Evolutionary conservation across 2,888 invertebrate species (phyloP).

Genomic region (Homarus gammarus): DNA sequence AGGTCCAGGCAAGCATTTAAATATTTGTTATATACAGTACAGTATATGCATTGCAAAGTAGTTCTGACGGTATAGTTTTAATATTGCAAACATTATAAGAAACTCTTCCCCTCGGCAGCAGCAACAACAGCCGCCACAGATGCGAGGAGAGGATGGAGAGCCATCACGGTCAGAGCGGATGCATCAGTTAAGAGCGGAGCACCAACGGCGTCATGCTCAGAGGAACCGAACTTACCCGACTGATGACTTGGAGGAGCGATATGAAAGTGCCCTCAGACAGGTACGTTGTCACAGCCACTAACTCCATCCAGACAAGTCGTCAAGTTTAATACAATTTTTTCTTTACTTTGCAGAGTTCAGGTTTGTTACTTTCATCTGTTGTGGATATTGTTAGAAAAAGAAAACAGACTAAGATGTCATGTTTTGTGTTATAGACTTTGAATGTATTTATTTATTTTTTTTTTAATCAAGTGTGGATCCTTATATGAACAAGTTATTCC

Average conservation of each 20-base stretch:
- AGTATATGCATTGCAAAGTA: no score
- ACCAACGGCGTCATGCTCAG: slow-evolving; percentile 83
- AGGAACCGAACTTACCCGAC: slow-evolving; percentile 83
- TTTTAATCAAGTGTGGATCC: no score
- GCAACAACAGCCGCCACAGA: slow-evolving; percentile 79
- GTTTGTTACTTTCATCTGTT: no score
- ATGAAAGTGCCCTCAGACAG: slow-evolving; percentile 80
- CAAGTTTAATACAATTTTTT: not conserved
- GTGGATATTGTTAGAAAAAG: no score
- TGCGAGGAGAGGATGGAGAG: slow-evolving; percentile 76
- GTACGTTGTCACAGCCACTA: slow-evolving; percentile 76
- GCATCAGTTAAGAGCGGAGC: slow-evolving; percentile 81
- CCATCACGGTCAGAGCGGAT: slow-evolving; percentile 80
- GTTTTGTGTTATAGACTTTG: no score
- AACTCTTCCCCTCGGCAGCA: slow-evolving; percentile 78
- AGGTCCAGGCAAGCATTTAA: no score
- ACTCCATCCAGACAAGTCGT: not conserved
- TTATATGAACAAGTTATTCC: no score
- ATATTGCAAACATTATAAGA: no score
- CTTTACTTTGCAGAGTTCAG: not conserved
- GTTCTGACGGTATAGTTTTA: no score
- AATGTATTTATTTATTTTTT: no score
- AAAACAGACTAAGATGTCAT: no score
- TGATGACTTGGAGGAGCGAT: slow-evolving; percentile 81
- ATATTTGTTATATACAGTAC: no score